Percentiles rank a stretch among this genome's conserved stretches.
Conservation (phyloP, 2,888 invertebrate genomes). For the Notodonta dromedarius region DNA sequence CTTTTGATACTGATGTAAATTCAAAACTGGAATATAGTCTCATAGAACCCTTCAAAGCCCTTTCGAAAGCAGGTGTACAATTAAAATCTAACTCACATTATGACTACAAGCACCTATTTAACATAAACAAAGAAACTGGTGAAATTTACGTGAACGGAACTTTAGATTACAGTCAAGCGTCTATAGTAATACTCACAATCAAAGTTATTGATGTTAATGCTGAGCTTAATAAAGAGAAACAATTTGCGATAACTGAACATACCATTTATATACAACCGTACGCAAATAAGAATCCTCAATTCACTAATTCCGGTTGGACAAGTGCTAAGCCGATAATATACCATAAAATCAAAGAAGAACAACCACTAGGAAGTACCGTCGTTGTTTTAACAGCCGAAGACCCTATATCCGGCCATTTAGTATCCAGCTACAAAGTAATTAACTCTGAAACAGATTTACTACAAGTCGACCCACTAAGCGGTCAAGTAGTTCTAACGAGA, state of each 20-base stretch:
- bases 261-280: slow-evolving; percentile 91
- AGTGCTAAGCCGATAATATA: slow-evolving; percentile 87
- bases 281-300: slow-evolving; percentile 90
- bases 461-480: slow-evolving; percentile 86
- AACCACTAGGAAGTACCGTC: slow-evolving; percentile 89
- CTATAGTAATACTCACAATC: slow-evolving; percentile 89
- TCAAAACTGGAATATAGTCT: slow-evolving; percentile 88
- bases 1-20: slow-evolving; percentile 89
- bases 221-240: slow-evolving; percentile 85
- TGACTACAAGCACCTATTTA: slow-evolving; percentile 87
- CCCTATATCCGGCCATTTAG: slow-evolving; percentile 86
- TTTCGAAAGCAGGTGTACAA: slow-evolving; percentile 90
- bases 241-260: slow-evolving; percentile 87
- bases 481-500: slow-evolving; percentile 89
- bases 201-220: slow-evolving; percentile 89
- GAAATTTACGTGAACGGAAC: slow-evolving; percentile 87
- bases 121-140: slow-evolving; percentile 88
- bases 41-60: slow-evolving; percentile 87
- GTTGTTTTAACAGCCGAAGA: slow-evolving; percentile 89
- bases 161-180: slow-evolving; percentile 89
- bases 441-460: slow-evolving; percentile 82
- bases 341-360: slow-evolving; percentile 89
- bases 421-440: slow-evolving; percentile 85
- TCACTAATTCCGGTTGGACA: slow-evolving; percentile 89
- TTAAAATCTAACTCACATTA: slow-evolving; percentile 85